phyloP scores from a whole-genome alignment of 2,888 invertebrate genomes.

The Sminthurides aquaticus region DNA sequence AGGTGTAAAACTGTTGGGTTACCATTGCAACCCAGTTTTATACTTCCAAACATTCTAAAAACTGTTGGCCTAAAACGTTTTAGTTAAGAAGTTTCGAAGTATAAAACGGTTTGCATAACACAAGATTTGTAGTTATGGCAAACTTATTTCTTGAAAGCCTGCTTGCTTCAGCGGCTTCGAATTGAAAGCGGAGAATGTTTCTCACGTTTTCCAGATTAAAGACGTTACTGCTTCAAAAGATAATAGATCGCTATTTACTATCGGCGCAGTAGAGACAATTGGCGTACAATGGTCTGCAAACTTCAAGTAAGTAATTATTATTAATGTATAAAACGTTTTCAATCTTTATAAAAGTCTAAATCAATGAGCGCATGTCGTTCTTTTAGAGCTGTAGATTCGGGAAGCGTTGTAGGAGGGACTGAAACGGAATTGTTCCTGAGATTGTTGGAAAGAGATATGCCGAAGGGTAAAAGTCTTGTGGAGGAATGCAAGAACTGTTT shows the following conservation, averaged over 20 bases:
- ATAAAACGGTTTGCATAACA: no score
- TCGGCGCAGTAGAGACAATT: constrained; percentile 31
- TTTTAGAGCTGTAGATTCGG: constrained; percentile 8
- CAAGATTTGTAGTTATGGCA: no score
- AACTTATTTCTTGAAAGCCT: no score
- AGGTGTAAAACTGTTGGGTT: neutral
- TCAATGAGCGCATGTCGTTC: neutral
- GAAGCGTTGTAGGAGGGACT: constrained; percentile 24
- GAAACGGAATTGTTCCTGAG: constrained; percentile 32
- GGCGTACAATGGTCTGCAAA: constrained; percentile 33
- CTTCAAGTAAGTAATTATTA: constrained; percentile 5
- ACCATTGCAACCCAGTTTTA: no score
- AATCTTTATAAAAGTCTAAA: neutral
- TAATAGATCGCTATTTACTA: no score
- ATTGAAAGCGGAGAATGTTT: no score
- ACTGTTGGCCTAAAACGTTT: no score
- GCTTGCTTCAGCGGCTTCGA: no score
- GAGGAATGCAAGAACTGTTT: constrained; percentile 38
- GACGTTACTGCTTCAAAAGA: no score
- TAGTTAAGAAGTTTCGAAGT: no score
- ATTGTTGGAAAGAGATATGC: constrained; percentile 31
- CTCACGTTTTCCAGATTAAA: no score
- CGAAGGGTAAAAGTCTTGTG: constrained; percentile 32
- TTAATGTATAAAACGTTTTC: neutral
- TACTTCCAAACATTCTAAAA: no score